A percentile compares a stretch with the other conserved stretches of the same genome.
Evolutionary conservation across 2,113 vertebrate genomes (phyloP).

Genomic region (Promerops cafer): DNA sequence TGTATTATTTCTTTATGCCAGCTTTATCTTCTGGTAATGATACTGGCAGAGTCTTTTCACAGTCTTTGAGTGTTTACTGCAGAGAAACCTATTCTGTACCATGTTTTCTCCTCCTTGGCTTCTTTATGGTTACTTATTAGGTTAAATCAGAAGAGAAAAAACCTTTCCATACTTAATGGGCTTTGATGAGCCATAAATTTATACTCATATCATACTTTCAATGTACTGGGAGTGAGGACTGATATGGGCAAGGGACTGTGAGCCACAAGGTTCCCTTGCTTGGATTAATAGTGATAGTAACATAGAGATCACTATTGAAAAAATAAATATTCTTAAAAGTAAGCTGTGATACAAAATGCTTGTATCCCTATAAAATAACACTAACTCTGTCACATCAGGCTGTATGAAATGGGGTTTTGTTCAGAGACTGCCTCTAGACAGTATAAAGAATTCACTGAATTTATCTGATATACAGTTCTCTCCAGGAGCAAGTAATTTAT

Average conservation of each 20-base stretch:
- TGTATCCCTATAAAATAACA: not conserved
- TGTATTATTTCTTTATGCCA: not conserved
- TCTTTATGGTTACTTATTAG: not conserved
- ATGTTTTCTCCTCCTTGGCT: not conserved
- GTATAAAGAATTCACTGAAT: not conserved
- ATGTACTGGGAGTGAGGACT: rapidly evolving
- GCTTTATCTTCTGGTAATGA: not conserved
- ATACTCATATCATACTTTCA: not conserved
- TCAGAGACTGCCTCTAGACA: not conserved
- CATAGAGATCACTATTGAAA: not conserved
- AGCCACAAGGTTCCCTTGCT: not conserved
- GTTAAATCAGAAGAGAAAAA: not conserved
- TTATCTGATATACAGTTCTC: not conserved
- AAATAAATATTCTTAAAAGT: not conserved
- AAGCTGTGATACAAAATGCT: not conserved
- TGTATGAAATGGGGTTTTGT: not conserved
- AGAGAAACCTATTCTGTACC: not conserved
- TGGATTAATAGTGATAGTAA: not conserved
- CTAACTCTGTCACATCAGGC: not conserved
- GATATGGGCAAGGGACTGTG: not conserved
- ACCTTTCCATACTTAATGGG: not conserved
- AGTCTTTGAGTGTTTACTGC: not conserved
- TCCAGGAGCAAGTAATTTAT: not conserved
- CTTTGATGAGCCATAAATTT: not conserved
- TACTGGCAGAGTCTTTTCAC: not conserved